phyloP scores from a whole-genome alignment of 2,797 vertebrate species.

The Brachyalestes nurse region DNA sequence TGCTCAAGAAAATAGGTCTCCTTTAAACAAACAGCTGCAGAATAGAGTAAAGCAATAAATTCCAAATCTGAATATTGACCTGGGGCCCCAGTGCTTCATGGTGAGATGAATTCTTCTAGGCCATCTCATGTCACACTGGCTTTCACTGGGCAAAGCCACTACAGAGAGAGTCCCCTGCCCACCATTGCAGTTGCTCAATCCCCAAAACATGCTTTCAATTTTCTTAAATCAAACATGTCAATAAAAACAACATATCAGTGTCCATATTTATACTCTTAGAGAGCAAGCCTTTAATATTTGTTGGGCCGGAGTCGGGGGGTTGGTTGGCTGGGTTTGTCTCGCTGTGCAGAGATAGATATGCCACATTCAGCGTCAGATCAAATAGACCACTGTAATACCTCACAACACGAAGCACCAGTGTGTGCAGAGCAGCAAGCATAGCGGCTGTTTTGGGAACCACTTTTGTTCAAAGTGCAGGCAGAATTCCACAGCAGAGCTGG shows the following conservation, averaged over 20 bases:
- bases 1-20: not conserved
- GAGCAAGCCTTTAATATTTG: conserved; percentile 49
- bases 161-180: conserved; percentile 35
- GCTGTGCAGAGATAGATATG: conserved; percentile 82
- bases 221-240: conserved; percentile 61
- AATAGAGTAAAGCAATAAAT: not conserved
- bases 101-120: not conserved
- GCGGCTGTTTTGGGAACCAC: too few relatives aligned
- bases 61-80: conserved; percentile 7
- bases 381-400: conserved; percentile 84
- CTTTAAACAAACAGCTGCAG: not conserved
- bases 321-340: conserved; percentile 67
- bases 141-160: conserved; percentile 37
- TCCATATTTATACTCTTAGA: conserved; percentile 59
- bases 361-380: conserved; percentile 85
- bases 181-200: conserved; percentile 50
- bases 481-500: conserved; percentile 59
- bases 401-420: conserved; percentile 74
- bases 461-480: conserved; percentile 44
- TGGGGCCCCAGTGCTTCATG: not conserved
- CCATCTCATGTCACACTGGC: conserved; percentile 12
- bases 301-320: conserved; percentile 28
- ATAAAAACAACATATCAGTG: conserved; percentile 61
- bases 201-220: conserved; percentile 65
- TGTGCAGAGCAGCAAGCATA: too few relatives aligned